phyloP scores from a whole-genome alignment of 2,888 invertebrate genomes.

The Drosophila nr. medialis region DNA sequence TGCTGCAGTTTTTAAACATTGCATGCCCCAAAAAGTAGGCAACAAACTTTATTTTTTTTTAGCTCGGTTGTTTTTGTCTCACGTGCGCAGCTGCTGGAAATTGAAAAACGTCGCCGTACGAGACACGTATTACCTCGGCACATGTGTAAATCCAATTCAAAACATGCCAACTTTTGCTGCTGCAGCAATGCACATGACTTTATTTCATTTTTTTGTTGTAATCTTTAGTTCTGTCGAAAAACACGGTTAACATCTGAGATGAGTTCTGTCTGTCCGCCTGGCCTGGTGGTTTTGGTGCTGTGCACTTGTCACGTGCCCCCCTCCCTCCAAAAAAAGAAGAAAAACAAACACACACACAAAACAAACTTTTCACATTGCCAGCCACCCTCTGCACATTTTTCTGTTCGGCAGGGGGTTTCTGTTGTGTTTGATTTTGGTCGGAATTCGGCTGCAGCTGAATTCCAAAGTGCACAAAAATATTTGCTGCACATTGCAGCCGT shows the following conservation, averaged over 20 bases:
- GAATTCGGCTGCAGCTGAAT: conserved; percentile 43
- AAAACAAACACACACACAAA: not conserved
- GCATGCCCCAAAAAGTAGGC: conserved; percentile 37
- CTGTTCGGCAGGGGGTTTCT: conserved; percentile 12
- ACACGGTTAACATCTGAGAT: conserved; percentile 45
- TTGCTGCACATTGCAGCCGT: conserved; percentile 27
- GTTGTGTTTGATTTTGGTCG: conserved; percentile 58
- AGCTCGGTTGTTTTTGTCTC: conserved; percentile 8
- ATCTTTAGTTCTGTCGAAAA: conserved; percentile 20
- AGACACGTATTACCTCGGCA: conserved; percentile 72
- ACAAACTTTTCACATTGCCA: conserved; percentile 32
- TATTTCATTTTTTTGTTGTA: conserved; percentile 9
- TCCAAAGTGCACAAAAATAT: conserved; percentile 10
- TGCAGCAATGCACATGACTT: conserved; percentile 60
- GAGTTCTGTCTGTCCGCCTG: not conserved
- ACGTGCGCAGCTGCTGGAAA: conserved; percentile 60
- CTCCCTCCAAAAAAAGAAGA: not conserved
- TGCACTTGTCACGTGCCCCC: conserved; percentile 49
- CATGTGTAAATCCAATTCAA: conserved; percentile 79
- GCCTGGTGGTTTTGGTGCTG: not conserved
- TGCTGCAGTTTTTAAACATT: conserved; percentile 1
- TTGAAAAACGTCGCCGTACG: conserved; percentile 63
- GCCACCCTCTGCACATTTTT: not conserved
- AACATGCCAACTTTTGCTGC: conserved; percentile 59
- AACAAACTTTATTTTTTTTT: conserved; percentile 26